Evolutionary conservation across 2,797 vertebrate genomes (phyloP), one percentile per base, ranked within the genome.

Genomic region (Artibeus jamaicensis): DNA sequence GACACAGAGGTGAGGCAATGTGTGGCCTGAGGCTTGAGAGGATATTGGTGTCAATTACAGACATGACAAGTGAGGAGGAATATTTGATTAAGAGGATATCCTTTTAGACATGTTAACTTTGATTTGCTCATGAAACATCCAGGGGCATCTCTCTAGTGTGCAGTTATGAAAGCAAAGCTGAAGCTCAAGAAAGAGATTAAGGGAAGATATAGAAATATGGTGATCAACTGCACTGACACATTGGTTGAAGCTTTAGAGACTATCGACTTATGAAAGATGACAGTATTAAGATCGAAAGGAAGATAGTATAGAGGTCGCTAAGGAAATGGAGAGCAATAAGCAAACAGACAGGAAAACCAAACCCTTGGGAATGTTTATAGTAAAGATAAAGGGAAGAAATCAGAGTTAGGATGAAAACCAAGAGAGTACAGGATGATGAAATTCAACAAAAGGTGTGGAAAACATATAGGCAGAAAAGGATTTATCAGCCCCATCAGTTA

Each of bases 11-110:
- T 18, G 77, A 37, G 15, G 21, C 15, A 50, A 37, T 59, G 68
- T 1, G 34, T 32, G 53, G 22, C 73, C 78, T 48, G 29, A 73
- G 68, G 42, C 16, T 89, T 94, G 26, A 93, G 8, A 77, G 22
- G 11, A 48, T 73, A n/a, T 53, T 37, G 26, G 11, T 78, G 83
- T 44, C 68, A 89, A 70, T 74, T 83, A 70, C 29, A 44, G 74
- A 86, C 55, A 86, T 39, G 83, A 74, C 37, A 68, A 44, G 7
- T 2, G 15, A 67, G 26, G 48, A 77, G 70, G 83, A 91, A 89
- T 79, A 89, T 88, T 37, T 86, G 42, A n/a, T 81, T 34, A 86
- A 86, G 39, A 94, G 89, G 67, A 68, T 81, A n/a, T 93, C 55
- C 77, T 90, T 88, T 84, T 48, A 81, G 71, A 70, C 62, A 67